Conservation (phyloP, 2,888 invertebrate species). For the Hypomecis punctinalis region DNA sequence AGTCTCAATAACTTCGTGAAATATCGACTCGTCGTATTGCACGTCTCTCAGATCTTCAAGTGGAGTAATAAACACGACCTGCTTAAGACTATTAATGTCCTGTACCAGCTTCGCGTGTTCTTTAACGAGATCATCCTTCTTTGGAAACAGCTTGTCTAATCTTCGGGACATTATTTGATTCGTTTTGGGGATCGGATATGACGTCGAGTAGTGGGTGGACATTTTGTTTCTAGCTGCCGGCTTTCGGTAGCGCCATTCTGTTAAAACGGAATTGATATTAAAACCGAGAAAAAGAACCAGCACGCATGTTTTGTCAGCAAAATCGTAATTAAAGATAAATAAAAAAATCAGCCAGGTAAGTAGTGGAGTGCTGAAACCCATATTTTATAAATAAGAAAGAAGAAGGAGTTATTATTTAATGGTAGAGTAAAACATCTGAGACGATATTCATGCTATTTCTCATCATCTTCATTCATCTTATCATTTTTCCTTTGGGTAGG, state of each 20-base stretch:
- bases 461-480: too few species aligned
- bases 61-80: conserved; percentile 69
- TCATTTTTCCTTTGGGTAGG: too few species aligned
- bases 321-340: too few species aligned
- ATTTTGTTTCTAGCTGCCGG: conserved; percentile 27
- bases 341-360: too few species aligned
- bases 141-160: conserved; percentile 46
- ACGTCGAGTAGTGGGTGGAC: conserved; percentile 25
- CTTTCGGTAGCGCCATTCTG: conserved; percentile 37
- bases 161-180: conserved; percentile 44
- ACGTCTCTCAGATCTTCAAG: conserved; percentile 66
- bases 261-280: neutral
- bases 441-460: too few species aligned
- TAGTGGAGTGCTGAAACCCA: too few species aligned
- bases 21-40: conserved; percentile 72
- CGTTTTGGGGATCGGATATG: conserved; percentile 41
- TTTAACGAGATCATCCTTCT: conserved; percentile 67
- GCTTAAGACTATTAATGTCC: conserved; percentile 75
- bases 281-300: too few species aligned
- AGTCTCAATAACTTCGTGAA: conserved; percentile 74
- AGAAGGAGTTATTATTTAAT: too few species aligned
- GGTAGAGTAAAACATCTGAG: too few species aligned
- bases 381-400: too few species aligned
- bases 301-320: too few species aligned
- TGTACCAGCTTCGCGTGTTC: conserved; percentile 80